Conservation (phyloP, 2,888 invertebrate genomes). For the Atrina japonica region DNA sequence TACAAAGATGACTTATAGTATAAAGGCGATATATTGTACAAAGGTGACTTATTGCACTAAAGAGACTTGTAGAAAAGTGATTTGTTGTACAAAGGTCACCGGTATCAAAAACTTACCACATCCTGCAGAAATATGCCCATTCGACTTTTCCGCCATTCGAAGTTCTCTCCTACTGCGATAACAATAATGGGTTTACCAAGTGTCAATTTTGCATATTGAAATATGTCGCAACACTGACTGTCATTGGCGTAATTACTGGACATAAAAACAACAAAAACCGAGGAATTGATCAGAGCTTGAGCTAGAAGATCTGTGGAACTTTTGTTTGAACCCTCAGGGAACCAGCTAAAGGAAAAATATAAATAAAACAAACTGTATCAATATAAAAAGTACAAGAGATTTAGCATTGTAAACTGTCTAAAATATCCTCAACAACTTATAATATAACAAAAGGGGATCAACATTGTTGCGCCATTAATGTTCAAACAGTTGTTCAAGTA, state of each 20-base stretch:
- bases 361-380: too few relatives aligned
- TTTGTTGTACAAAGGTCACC: too few relatives aligned
- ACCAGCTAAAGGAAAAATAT: constrained; percentile 1
- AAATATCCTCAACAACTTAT: too few relatives aligned
- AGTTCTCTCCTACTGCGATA: constrained; percentile 66
- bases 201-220: constrained; percentile 71
- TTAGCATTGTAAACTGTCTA: too few relatives aligned
- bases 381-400: too few relatives aligned
- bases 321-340: background rate
- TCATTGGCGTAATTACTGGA: constrained; percentile 70
- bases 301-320: constrained; percentile 45
- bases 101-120: constrained; percentile 65
- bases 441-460: too few relatives aligned
- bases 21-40: too few relatives aligned
- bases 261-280: constrained; percentile 71
- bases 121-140: constrained; percentile 72
- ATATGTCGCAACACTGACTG: constrained; percentile 68
- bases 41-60: too few relatives aligned
- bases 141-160: constrained; percentile 71
- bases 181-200: constrained; percentile 69
- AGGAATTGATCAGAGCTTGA: constrained; percentile 66
- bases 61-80: too few relatives aligned
- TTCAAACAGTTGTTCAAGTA: too few relatives aligned
- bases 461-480: too few relatives aligned
- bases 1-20: too few relatives aligned